Conservation (phyloP, 2,888 invertebrate genomes). For the Adineta ricciae region DNA sequence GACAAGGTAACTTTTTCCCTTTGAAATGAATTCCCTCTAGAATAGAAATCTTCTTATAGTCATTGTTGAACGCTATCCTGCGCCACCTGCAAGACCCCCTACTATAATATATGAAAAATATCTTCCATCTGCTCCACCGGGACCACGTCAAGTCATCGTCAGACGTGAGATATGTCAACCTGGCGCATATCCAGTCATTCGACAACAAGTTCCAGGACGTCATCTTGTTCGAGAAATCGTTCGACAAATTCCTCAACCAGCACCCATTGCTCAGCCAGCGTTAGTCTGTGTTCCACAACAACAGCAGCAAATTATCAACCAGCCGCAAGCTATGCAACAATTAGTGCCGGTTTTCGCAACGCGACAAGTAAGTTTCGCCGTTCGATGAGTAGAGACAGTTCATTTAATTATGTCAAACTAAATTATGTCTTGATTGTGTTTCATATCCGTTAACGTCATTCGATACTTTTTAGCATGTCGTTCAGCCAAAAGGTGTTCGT, state of each 20-base stretch:
- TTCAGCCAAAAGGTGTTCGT: constrained; percentile 21
- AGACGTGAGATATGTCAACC: background rate
- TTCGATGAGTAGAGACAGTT: no score
- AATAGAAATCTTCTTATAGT: background rate
- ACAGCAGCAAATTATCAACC: background rate
- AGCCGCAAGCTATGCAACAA: background rate
- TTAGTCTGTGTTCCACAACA: background rate
- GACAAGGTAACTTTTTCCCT: background rate
- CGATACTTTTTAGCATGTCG: background rate
- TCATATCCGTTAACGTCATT: no score
- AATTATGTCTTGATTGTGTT: no score
- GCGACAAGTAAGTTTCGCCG: background rate
- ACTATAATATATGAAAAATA: background rate
- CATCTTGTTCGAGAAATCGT: background rate
- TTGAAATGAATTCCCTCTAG: background rate
- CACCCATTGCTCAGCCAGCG: background rate
- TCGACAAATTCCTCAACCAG: background rate
- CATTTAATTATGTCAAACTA: no score
- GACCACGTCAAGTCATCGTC: background rate
- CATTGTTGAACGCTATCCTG: background rate
- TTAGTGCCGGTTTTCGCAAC: background rate
- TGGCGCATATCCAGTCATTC: background rate
- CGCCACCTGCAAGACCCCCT: background rate
- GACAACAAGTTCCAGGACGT: background rate
- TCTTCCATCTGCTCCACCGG: background rate